Conservation (phyloP, 2,113 vertebrate genomes). For the Scomber scombrus region DNA sequence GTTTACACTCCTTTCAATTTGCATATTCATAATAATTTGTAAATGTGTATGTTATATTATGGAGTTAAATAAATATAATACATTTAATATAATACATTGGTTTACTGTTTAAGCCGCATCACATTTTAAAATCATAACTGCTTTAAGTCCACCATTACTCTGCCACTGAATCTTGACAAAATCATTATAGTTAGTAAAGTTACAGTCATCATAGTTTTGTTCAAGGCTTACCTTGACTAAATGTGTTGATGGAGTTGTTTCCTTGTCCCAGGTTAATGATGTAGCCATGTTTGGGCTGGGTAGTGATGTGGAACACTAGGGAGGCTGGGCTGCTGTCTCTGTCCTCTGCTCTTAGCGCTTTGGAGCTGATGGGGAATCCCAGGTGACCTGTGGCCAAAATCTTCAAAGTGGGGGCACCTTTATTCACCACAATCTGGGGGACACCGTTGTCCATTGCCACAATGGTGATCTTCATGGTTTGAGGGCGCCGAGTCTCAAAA, state of each 20-base stretch:
- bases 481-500: conserved; percentile 91
- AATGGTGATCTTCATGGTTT: conserved; percentile 92
- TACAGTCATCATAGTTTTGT: not conserved
- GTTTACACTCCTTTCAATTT: not conserved
- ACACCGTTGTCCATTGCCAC: conserved; percentile 87
- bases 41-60: not conserved
- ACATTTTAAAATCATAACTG: not conserved
- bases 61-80: not conserved
- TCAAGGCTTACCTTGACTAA: conserved; percentile 91
- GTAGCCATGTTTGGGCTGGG: conserved; percentile 89
- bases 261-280: conserved; percentile 90
- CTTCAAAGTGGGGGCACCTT: conserved; percentile 89
- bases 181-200: not conserved
- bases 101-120: not conserved
- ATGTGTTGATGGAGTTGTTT: conserved; percentile 90
- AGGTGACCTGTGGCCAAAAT: conserved; percentile 87
- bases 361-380: conserved; percentile 90
- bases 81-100: not conserved
- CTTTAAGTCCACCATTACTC: not conserved
- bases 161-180: not conserved
- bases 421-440: conserved; percentile 91
- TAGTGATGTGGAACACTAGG: conserved; percentile 88
- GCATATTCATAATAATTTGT: not conserved
- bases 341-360: conserved; percentile 90
- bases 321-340: conserved; percentile 86